Evolutionary conservation across 2,113 vertebrate species (phyloP), one percentile per base, ranked within the genome.

Genomic region (Dryoscopus gambensis): DNA sequence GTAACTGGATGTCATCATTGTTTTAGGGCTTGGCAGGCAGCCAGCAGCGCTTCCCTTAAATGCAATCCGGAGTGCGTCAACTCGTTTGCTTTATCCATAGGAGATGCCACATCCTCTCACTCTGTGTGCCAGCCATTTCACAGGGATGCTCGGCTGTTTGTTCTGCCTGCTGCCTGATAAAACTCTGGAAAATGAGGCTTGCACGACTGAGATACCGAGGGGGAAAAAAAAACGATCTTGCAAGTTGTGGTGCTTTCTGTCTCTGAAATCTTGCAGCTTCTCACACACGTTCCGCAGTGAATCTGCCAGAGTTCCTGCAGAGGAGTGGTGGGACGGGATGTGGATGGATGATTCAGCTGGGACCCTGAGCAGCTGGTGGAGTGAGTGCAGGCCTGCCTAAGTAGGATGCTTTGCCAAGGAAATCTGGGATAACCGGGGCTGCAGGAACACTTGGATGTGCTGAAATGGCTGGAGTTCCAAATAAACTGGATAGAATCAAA

Each of bases 221-320:
- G 15, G 4, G 0, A 11, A 13, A 49, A 12, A 31, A 12, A 11
- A 18, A 7, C 17, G 5, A 4, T 15, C 11, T 20, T 9, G 9
- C 5, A 33, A 15, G 27, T 44, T 33, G 49, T 35, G 71, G 10
- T 68, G 65, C 13, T 62, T 10, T 42, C 6, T 22, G 1, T 33
- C 5, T n/a, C 20, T 60, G 64, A 6, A 40, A 55, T 31, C 5
- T 21, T 12, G 0, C 10, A 13, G 65, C 23, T 57, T 63, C 74
- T 57, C 19, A 4, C 37, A 13, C 10, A 3, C 3, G 0, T 40
- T 47, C 6, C 35, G 27, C 15, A 5, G 37, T 9, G 82, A 40
- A 23, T 15, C 50, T 17, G 40, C 5, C 9, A 15, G 16, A 18
- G 6, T 9, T 53, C 4, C 31, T 5, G 15, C 9, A 9, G 11